Conservation (phyloP, 1,140 invertebrate species). For the Ectropis grisescens region DNA sequence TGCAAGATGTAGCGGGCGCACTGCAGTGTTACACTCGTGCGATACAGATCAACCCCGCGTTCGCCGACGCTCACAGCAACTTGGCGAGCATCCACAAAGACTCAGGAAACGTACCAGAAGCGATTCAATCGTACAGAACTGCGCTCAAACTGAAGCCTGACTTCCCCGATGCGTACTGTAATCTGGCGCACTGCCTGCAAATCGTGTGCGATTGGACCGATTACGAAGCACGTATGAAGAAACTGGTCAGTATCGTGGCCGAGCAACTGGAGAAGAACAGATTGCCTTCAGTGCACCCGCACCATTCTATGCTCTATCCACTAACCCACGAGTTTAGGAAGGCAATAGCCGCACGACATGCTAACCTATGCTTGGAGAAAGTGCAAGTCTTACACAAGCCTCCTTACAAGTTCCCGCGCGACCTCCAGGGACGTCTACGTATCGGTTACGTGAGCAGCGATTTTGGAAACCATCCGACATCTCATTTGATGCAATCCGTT, state of each 20-base stretch:
- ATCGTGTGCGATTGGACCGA: conserved; percentile 99
- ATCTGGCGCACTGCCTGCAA: conserved; percentile 98
- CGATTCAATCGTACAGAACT: conserved; percentile 97
- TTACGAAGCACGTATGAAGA: conserved; percentile 97
- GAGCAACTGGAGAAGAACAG: conserved; percentile 98
- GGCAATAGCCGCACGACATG: conserved; percentile 96
- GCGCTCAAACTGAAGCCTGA: conserved; percentile 98
- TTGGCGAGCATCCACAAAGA: conserved; percentile 99
- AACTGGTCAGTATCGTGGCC: conserved; percentile 95
- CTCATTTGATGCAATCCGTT: conserved; percentile 99
- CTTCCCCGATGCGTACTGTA: conserved; percentile 99
- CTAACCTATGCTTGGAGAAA: conserved; percentile 97
- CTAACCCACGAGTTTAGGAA: conserved; percentile 95
- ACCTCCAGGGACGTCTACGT: conserved; percentile 79
- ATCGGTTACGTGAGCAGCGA: conserved; percentile 99
- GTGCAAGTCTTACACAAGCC: conserved; percentile 94
- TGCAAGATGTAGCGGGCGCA: conserved; percentile 97
- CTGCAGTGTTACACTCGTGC: conserved; percentile 97
- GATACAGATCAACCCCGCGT: conserved; percentile 98
- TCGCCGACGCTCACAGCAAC: conserved; percentile 99
- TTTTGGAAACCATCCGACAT: conserved; percentile 99
- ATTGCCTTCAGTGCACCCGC: conserved; percentile 97
- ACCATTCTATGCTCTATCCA: conserved; percentile 99
- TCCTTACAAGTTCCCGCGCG: conserved; percentile 86
- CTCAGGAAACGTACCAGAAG: conserved; percentile 98